These are phyloP conservation scores for Paraescarpia echinospica DNA, from an alignment of 1,140 invertebrate species.

Conservation along the genomic window DNA sequence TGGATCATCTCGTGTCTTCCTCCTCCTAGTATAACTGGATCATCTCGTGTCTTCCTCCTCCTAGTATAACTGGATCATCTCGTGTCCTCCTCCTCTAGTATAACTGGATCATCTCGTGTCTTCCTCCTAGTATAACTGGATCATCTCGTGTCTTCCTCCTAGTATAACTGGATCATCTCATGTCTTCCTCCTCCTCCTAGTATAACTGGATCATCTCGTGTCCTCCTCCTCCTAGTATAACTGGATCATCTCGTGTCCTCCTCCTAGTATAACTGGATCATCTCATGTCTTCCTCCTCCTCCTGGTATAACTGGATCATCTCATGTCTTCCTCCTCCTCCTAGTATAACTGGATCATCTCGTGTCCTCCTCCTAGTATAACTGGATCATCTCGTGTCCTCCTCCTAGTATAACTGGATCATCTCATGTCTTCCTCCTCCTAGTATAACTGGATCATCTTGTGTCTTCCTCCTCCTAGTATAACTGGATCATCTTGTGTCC, in stretches of 20 bases:
- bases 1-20: slow-evolving; percentile 9
- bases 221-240: neutral
- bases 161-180: neutral
- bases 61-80: neutral
- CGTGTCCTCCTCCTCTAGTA: slow-evolving; percentile 13
- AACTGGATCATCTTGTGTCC: slow-evolving; percentile 2
- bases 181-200: neutral
- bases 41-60: slow-evolving; percentile 7
- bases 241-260: neutral
- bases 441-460: neutral
- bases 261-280: neutral
- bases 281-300: slow-evolving; percentile 14
- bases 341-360: neutral
- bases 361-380: neutral
- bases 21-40: neutral
- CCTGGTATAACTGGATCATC: neutral
- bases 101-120: neutral
- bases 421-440: slow-evolving; percentile 13
- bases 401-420: neutral
- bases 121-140: neutral
- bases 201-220: neutral
- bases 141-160: neutral
- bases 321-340: slow-evolving; percentile 14
- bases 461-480: slow-evolving; percentile 7
- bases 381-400: neutral